phyloP scores from a whole-genome alignment of 2,888 invertebrate genomes.

The Willowsia nigromaculata region DNA sequence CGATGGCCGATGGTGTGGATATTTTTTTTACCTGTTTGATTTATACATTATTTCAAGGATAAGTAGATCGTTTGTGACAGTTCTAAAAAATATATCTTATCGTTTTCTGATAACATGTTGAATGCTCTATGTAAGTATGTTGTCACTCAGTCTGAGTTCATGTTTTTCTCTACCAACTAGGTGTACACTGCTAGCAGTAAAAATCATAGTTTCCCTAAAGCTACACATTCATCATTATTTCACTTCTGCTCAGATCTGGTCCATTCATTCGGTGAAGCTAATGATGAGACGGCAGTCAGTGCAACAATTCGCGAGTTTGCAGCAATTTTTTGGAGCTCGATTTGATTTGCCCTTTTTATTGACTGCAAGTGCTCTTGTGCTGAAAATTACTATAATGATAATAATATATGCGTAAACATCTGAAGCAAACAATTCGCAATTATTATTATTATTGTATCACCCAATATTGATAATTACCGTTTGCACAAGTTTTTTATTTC shows the following conservation, averaged over 20 bases:
- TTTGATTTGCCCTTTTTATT: background rate
- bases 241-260: conserved; percentile 50
- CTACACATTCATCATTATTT: conserved; percentile 68
- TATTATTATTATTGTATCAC: conserved; percentile 34
- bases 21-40: conserved; percentile 46
- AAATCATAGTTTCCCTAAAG: conserved; percentile 20
- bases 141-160: conserved; percentile 40
- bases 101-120: conserved; percentile 41
- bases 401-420: background rate
- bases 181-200: background rate
- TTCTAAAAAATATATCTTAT: conserved; percentile 51
- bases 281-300: conserved; percentile 18
- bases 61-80: conserved; percentile 60
- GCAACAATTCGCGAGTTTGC: background rate
- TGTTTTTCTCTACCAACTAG: conserved; percentile 15
- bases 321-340: too few relatives aligned
- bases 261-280: conserved; percentile 31
- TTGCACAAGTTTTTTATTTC: background rate
- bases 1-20: background rate
- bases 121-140: background rate
- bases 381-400: background rate
- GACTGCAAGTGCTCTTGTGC: background rate
- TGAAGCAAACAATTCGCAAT: background rate
- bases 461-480: conserved; percentile 30
- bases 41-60: conserved; percentile 61